Evolutionary conservation across 2,888 invertebrate genomes (phyloP), one percentile per base, ranked within the genome.

Genomic region (Neocrepidodera transversa): DNA sequence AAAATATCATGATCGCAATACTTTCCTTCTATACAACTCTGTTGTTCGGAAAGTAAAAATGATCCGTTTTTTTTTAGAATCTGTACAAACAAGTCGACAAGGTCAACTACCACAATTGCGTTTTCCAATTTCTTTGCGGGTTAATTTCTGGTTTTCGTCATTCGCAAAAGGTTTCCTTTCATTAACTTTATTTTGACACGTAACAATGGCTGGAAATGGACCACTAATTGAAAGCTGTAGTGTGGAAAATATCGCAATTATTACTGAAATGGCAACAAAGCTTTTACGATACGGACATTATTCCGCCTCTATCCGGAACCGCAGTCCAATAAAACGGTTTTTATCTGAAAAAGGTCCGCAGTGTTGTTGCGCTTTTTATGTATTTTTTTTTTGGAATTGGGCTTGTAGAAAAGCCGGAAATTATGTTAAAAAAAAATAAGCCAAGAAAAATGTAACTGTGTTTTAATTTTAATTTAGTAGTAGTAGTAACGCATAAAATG

Each of bases 241-340:
- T 54, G 54, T 54, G 36, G 54, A 54, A 54, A 54, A 54, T 47
- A 54, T 54, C 54, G 23, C 54, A 54, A 54, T 54, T 54, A 54
- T 54, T 45, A 28, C 28, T 16, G 28, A 54, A 54, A 45, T 16
- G 45, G 45, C 16, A 54, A 54, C 54, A 54, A 54, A 45, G 54
- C 54, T 54, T 54, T 54, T 54, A 54, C 54, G 54, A 54, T 54
- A 54, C 54, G 54, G 36, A 23, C 43, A 47, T 54, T 54, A 54
- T 45, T 54, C 17, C 20, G 47, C 45, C 35, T 54, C 23, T 54
- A 51, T 40, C 30, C 2, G 16, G 54, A 36, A 45, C 54, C 45
- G 23, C 42, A 35, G 36, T 16, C 45, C 36, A 54, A 54, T 54
- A 54, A 54, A 54, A 45, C 11, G 20, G 45, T 45, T 54, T 54